phyloP scores from a whole-genome alignment of 2,113 vertebrate genomes.

The Oncorhynchus masou region DNA sequence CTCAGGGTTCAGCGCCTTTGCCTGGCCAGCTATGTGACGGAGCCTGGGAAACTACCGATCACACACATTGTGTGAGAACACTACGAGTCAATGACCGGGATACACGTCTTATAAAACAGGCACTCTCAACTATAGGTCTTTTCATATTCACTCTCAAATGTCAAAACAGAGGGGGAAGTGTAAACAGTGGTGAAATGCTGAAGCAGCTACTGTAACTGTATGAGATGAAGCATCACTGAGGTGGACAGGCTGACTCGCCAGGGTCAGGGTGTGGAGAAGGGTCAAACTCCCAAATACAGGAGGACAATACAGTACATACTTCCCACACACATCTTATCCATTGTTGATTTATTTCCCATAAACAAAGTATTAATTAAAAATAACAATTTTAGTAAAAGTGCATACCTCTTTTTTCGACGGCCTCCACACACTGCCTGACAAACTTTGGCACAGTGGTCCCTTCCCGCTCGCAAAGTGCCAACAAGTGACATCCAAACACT shows the following conservation, averaged over 20 bases:
- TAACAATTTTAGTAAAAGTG: not conserved
- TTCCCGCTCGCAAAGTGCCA: slow-evolving; percentile 84
- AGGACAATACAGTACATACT: not conserved
- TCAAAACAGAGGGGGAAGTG: slow-evolving; percentile 72
- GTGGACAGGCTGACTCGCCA: slow-evolving; percentile 54
- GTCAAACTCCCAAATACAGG: not conserved
- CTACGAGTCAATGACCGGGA: slow-evolving; percentile 84
- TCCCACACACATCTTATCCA: slow-evolving; percentile 5
- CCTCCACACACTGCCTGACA: slow-evolving; percentile 82
- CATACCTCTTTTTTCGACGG: slow-evolving; percentile 87
- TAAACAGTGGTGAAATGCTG: slow-evolving; percentile 69
- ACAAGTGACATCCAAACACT: slow-evolving; percentile 89
- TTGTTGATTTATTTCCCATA: not conserved
- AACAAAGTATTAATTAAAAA: not conserved
- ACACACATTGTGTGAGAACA: slow-evolving; percentile 82
- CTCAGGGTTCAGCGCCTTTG: slow-evolving; percentile 87
- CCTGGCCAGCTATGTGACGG: slow-evolving; percentile 85
- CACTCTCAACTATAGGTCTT: slow-evolving; percentile 86
- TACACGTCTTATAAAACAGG: slow-evolving; percentile 84
- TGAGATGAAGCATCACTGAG: slow-evolving; percentile 80
- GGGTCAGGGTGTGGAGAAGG: slow-evolving; percentile 4
- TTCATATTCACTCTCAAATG: slow-evolving; percentile 81
- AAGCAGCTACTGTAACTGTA: slow-evolving; percentile 75
- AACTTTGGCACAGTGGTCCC: slow-evolving; percentile 85
- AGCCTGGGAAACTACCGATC: slow-evolving; percentile 89